Conservation (phyloP, 1,140 invertebrate genomes). For the Physella acuta region DNA sequence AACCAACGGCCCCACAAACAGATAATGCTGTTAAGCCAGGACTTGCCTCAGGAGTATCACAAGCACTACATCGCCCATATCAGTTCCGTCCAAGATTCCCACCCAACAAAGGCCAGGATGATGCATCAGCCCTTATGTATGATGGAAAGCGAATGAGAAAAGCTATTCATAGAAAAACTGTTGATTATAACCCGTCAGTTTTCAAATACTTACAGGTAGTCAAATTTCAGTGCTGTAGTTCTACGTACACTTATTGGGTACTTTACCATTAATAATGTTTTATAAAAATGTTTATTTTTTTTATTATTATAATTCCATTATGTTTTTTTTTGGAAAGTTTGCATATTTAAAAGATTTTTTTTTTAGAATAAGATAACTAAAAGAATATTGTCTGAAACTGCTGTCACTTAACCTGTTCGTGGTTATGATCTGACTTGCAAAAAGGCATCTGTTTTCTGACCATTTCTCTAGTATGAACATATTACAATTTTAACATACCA, state of each 20-base stretch:
- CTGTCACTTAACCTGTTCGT: too few species aligned
- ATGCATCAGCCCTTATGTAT: conserved; percentile 32
- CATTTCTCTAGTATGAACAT: too few species aligned
- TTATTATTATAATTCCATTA: too few species aligned
- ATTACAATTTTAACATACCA: too few species aligned
- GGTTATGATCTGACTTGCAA: too few species aligned
- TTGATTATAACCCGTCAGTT: conserved; percentile 97
- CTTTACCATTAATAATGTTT: not conserved
- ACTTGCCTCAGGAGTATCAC: not conserved
- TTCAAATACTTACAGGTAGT: conserved; percentile 84
- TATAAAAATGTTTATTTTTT: too few species aligned
- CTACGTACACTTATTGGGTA: not conserved
- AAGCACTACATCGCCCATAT: conserved; percentile 11
- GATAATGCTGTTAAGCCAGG: not conserved
- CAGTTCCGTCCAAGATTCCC: conserved; percentile 29
- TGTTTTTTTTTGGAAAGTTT: not conserved
- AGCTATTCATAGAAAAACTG: conserved; percentile 94
- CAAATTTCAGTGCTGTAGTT: not conserved
- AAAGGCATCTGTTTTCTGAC: too few species aligned
- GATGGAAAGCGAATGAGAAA: conserved; percentile 88
- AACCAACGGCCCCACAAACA: not conserved
- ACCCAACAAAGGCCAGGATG: conserved; percentile 18
- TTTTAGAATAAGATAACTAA: too few species aligned
- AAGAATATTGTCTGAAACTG: too few species aligned
- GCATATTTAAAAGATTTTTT: not conserved